Conservation (phyloP, 2,797 vertebrate genomes). For the Sebastes wilsoni region DNA sequence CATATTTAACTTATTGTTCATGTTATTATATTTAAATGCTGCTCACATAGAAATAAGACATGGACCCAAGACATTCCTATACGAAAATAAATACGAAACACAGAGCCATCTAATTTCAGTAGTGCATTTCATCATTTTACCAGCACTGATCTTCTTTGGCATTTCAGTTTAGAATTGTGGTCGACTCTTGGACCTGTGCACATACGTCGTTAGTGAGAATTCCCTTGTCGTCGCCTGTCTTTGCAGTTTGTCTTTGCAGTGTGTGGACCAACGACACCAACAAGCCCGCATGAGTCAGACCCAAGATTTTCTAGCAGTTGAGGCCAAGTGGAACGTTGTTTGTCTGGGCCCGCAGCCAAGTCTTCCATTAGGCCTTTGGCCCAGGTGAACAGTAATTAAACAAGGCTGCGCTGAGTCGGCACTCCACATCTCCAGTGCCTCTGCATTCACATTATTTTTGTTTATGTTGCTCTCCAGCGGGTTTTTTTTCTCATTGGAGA, state of each 20-base stretch:
- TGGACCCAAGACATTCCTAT: background rate
- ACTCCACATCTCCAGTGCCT: conserved; percentile 59
- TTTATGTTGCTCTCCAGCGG: conserved; percentile 57
- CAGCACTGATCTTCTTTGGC: background rate
- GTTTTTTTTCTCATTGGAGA: conserved; percentile 4
- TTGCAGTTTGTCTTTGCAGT: conserved; percentile 49
- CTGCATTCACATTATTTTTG: conserved; percentile 66
- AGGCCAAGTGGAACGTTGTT: conserved; percentile 74
- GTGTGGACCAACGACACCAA: conserved; percentile 43
- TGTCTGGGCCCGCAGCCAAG: conserved; percentile 82
- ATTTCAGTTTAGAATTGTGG: background rate
- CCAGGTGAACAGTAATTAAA: conserved; percentile 83
- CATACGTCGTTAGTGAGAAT: conserved; percentile 29
- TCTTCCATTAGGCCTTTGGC: conserved; percentile 83
- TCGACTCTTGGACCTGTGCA: background rate
- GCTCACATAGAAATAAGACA: background rate
- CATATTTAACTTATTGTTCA: background rate
- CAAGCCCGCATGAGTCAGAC: conserved; percentile 58
- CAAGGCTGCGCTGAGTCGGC: conserved; percentile 72
- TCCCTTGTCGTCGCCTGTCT: conserved; percentile 41
- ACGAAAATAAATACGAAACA: background rate
- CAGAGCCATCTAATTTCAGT: background rate
- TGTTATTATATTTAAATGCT: background rate
- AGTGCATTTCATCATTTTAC: conserved; percentile 18
- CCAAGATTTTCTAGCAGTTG: conserved; percentile 52